Evolutionary conservation across 2,797 vertebrate species (phyloP), one percentile per base, ranked within the genome.

Genomic region (Jordanella pulchra): DNA sequence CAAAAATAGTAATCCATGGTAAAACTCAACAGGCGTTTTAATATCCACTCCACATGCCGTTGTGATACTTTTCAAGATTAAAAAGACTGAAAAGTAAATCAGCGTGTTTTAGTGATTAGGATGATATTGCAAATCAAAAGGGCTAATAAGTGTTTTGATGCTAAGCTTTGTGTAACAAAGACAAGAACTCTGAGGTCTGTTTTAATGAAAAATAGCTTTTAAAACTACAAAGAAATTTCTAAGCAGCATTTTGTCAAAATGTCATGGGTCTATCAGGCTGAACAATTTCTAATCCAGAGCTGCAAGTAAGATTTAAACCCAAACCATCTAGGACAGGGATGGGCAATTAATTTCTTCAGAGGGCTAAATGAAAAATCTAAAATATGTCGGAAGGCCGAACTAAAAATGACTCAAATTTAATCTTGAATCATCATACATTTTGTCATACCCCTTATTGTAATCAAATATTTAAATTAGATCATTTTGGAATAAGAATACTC

Each of bases 181-280:
- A 70, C 63, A 64, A 65, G 83, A 91, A 88, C 78, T 67, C 58
- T 51, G 73, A 77, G 82, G 88, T 87, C 69, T 82, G 80, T 86
- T 84, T 66, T 18, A 50, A 84, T 72, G 76, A 79, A 81, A 82
- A 83, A 76, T 67, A 79, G 78, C 80, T 84, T 77, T 73, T 68
- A 84, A 86, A 86, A 25, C 60, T 44, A 78, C 65, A 65, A 86
- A 72, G 69, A 78, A 72, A 75, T 84, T 65, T 76, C 80, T 44
- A 75, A 78, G 76, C 58, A 61, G 81, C 69, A 82, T 63, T 69
- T 84, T 67, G 79, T 82, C 75, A 69, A 79, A 83, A 71, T 82
- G 80, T 78, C 72, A 81, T 71, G 53, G 48, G 67, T 65, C 56
- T 83, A 71, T 67, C 68, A 73, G 58, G 70, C 30, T 67, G 11